Evolutionary conservation across 2,113 vertebrate genomes (phyloP), one percentile per base, ranked within the genome.

Genomic region (Xiphophorus couchianus): DNA sequence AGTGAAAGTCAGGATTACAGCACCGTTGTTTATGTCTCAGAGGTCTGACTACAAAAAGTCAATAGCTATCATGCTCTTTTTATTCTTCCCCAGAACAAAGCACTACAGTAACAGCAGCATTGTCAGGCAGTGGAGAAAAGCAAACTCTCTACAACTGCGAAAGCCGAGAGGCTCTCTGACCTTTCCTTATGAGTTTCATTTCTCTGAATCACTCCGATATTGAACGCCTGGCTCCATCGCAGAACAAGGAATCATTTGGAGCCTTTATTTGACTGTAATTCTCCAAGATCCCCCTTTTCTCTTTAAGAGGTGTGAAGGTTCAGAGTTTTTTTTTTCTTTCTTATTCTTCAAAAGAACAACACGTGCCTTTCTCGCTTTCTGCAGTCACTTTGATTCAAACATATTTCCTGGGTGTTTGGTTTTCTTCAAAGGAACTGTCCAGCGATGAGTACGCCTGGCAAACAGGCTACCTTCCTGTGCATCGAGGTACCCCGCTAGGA

Each of bases 11-110:
- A 64, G 48, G 75, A 85, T 86, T 72, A 86, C 27, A 76, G 71
- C 73, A 54, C 64, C 63, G 70, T 69, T 84, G 88, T 89, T 92
- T 78, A 83, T 25, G 76, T 89, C 85, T 82, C 87, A 66, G 61
- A 88, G 90, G 88, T 86, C 76, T 67, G 73, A 87, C 90, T 84
- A 81, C 82, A 90, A 90, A 92, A 93, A 77, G 83, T 92, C 93
- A 93, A 92, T 90, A 92, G 73, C 89, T 76, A 89, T 92, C 84
- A 84, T 72, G 78, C 77, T 85, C 86, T 80, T 82, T 83, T 89
- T 83, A 85, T 87, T 88, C 88, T 84, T 76, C 78, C 64, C 30
- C 35, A 84, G 81, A 91, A 93, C 89, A 91, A 89, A 92, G 76
- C 58, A 15, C 81, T 69, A 78, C 79, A 85, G 74, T 74, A 83